Conservation (phyloP, 1,140 invertebrate genomes). For the Drosophila kohkoa region DNA sequence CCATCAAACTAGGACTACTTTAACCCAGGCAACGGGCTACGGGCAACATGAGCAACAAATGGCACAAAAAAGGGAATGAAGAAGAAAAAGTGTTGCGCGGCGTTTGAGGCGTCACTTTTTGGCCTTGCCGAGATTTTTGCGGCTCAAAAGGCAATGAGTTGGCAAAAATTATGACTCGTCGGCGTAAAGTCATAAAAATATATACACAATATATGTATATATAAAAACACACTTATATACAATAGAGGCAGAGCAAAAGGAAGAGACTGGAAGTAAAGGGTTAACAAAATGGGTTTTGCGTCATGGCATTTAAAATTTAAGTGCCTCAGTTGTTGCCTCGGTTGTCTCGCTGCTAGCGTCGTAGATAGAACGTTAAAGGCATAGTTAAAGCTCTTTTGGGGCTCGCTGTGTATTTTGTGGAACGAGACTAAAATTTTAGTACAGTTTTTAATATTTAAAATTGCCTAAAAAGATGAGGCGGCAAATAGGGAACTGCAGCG, state of each 20-base stretch:
- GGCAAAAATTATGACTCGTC: conserved; percentile 75
- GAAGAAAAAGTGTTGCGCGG: conserved; percentile 42
- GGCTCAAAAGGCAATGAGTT: conserved; percentile 68
- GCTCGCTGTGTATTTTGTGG: neutral
- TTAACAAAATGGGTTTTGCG: conserved; percentile 57
- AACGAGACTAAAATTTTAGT: neutral
- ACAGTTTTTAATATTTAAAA: neutral
- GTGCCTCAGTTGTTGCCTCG: conserved; percentile 58
- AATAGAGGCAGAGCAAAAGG: neutral
- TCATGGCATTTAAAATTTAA: conserved; percentile 75
- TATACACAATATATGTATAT: neutral
- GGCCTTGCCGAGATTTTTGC: conserved; percentile 41
- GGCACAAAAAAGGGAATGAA: conserved; percentile 23
- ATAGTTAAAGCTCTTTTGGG: conserved; percentile 2
- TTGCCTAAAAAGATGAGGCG: neutral
- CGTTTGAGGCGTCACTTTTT: conserved; percentile 43
- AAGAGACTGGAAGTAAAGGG: conserved; percentile 29
- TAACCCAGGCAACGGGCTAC: neutral
- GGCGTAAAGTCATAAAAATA: conserved; percentile 69
- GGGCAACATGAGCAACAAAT: conserved; percentile 61
- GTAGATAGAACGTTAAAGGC: conserved; percentile 33
- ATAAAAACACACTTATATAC: conserved; percentile 5
- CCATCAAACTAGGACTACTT: conserved; percentile 15
- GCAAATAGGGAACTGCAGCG: neutral
- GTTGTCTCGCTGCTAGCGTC: conserved; percentile 10